Conservation (phyloP, 2,888 invertebrate species). For the Thelaira solivaga region DNA sequence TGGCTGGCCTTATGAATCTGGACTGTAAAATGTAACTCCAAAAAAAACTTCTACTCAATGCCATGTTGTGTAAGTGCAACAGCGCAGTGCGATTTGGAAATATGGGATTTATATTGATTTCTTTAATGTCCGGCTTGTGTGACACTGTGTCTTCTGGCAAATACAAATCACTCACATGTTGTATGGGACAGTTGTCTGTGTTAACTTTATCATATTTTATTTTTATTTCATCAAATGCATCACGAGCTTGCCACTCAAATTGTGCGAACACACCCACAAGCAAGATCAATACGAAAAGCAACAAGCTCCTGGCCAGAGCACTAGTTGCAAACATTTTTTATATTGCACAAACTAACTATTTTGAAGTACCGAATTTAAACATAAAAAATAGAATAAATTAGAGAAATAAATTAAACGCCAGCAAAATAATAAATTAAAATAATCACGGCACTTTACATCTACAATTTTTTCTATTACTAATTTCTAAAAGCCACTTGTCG, state of each 20-base stretch:
- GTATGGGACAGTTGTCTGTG: conserved; percentile 92
- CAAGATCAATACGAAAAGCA: conserved; percentile 72
- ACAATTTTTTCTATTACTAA: conserved; percentile 49
- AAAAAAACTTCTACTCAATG: conserved; percentile 95
- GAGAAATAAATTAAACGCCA: conserved; percentile 29
- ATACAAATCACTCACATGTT: conserved; percentile 89
- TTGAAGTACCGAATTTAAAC: background rate
- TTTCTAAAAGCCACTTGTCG: conserved; percentile 60
- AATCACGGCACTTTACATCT: conserved; percentile 3
- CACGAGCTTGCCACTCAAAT: conserved; percentile 94
- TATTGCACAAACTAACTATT: background rate
- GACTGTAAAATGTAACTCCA: conserved; percentile 96
- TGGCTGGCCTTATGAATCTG: conserved; percentile 91
- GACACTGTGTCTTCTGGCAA: conserved; percentile 91
- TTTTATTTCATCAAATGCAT: conserved; percentile 93
- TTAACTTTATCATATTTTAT: conserved; percentile 89
- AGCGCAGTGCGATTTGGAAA: conserved; percentile 96
- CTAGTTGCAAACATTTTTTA: conserved; percentile 68
- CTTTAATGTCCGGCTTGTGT: conserved; percentile 94
- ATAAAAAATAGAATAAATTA: conserved; percentile 36
- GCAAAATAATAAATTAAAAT: conserved; percentile 51
- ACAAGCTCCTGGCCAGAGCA: conserved; percentile 74
- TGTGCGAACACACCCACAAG: conserved; percentile 86
- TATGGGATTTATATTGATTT: conserved; percentile 94
- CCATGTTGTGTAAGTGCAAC: conserved; percentile 96